Base-by-base conservation (phyloP, 2,888 invertebrate genomes). In the Leucoptera coffeella region DNA sequence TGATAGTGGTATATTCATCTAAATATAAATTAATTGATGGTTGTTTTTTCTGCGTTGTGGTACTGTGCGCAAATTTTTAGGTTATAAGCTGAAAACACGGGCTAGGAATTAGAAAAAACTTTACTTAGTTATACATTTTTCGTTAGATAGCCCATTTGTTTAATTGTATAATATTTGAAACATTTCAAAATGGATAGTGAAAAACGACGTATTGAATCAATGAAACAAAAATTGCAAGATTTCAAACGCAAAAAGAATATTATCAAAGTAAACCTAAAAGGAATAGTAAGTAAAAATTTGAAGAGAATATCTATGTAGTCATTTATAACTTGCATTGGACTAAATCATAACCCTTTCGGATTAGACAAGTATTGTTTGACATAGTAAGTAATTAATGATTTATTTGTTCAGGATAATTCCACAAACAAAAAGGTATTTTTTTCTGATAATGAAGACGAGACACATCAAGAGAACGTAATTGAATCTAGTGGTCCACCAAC, bases 191-290 rank as follows among this genome's bases (percentile, higher is more conserved):
- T n/a, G n/a, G n/a, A n/a, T n/a, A n/a, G 81, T 2, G 80, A 83
- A 37, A 56, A 69, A 30, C 85, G 82, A 47, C 73, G 86, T 30
- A 50, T 79, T 29, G 74, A 81, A 36, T 82, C 85, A 1, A 53
- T 85, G 30, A 74, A 69, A 34, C 74, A 75, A 39, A 81, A 78
- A 52, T 75, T 77, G 36, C 69, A 75, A 35, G 71, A 73, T 15
- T 83, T 82, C 36, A 73, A 73, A 47, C 61, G 75, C 30, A 80
- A 83, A 42, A 78, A 80, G 52, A 64, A 62, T 26, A 54, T 75
- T 6, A 79, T 86, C 22, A 76, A 81, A 50, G 56, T 73, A 36
- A 80, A 84, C 7, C 51, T 86, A 26, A 62, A 73, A 25, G 64
- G 65, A 33, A 60, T 79, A 42, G 82, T 82, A 60, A 62, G 74